These are phyloP conservation scores for Chloropsis hardwickii DNA, from an alignment of 2,113 vertebrate species.

Conservation along the genomic window DNA sequence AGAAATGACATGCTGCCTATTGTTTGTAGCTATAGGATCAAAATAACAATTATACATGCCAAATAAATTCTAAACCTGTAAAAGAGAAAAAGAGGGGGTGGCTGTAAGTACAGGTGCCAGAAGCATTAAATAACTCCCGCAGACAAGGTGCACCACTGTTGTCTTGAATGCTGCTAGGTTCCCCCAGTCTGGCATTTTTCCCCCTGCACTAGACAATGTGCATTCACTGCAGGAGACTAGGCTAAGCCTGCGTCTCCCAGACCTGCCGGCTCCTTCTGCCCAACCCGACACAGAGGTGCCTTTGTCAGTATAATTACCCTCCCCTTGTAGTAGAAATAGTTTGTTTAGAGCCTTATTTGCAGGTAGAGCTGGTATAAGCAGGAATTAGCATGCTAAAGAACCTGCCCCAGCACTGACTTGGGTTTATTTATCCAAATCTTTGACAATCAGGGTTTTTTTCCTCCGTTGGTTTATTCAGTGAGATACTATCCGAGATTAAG, in stretches of 20 bases:
- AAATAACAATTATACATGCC: slow-evolving; percentile 83
- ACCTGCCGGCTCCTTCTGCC: slow-evolving; percentile 96
- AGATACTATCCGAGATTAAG: slow-evolving; percentile 58
- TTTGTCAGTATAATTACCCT: slow-evolving; percentile 98
- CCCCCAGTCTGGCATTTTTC: slow-evolving; percentile 75
- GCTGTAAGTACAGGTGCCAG: slow-evolving; percentile 79
- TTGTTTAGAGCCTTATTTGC: slow-evolving; percentile 78
- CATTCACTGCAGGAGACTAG: slow-evolving; percentile 89
- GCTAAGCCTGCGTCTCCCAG: slow-evolving; percentile 93
- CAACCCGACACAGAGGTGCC: slow-evolving; percentile 94
- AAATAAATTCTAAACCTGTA: slow-evolving; percentile 83
- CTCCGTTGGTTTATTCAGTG: background rate
- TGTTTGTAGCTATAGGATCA: slow-evolving; percentile 79
- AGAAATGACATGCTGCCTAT: slow-evolving; percentile 78
- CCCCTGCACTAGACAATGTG: slow-evolving; percentile 85
- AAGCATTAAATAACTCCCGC: slow-evolving; percentile 80
- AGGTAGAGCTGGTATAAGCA: slow-evolving; percentile 74
- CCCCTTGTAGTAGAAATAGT: slow-evolving; percentile 77
- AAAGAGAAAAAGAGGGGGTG: slow-evolving; percentile 69
- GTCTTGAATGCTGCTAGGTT: slow-evolving; percentile 76
- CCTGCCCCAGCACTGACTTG: slow-evolving; percentile 64
- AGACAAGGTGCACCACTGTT: slow-evolving; percentile 83
- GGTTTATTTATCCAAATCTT: slow-evolving; percentile 56
- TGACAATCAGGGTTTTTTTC: background rate
- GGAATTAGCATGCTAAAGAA: slow-evolving; percentile 81